Evolutionary conservation across 2,888 invertebrate genomes (phyloP).

Genomic region (Pterobdella sp.): DNA sequence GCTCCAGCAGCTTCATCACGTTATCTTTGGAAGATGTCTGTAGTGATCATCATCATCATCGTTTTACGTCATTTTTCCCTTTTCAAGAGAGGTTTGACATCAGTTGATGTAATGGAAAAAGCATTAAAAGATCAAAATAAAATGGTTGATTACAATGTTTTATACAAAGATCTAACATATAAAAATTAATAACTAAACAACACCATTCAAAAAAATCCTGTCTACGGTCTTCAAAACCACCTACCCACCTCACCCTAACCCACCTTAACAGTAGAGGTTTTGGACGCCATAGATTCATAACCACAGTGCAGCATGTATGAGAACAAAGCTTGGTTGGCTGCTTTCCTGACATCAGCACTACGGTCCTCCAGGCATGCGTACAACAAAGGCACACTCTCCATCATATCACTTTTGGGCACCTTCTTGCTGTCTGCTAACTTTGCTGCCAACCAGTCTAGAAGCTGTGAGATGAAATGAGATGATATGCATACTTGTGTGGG

Average conservation of each 20-base stretch:
- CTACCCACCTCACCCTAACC: neutral
- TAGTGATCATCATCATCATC: no score
- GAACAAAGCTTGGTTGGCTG: slow-evolving; percentile 76
- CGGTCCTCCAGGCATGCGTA: slow-evolving; percentile 81
- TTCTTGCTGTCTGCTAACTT: slow-evolving; percentile 60
- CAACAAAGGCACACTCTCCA: slow-evolving; percentile 67
- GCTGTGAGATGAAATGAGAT: slow-evolving; percentile 39
- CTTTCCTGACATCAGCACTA: slow-evolving; percentile 80
- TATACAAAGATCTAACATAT: neutral
- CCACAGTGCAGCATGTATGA: slow-evolving; percentile 88
- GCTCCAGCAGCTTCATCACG: slow-evolving; percentile 72
- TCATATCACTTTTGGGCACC: slow-evolving; percentile 62
- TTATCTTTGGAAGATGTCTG: slow-evolving; percentile 54
- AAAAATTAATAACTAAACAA: neutral
- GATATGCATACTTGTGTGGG: neutral
- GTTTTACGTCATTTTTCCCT: no score
- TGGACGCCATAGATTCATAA: slow-evolving; percentile 67
- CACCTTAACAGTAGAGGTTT: slow-evolving; percentile 22
- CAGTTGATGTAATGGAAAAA: no score
- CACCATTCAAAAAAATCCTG: no score
- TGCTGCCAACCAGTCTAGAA: slow-evolving; percentile 77
- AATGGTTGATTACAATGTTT: no score
- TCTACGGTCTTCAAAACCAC: no score
- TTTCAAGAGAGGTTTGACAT: no score
- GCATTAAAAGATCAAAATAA: no score